Percentiles rank a stretch among this genome's conserved stretches.
phyloP scores from a whole-genome alignment of 64 coral and sea anemone genomes.

The Catalaphyllia jardinei region DNA sequence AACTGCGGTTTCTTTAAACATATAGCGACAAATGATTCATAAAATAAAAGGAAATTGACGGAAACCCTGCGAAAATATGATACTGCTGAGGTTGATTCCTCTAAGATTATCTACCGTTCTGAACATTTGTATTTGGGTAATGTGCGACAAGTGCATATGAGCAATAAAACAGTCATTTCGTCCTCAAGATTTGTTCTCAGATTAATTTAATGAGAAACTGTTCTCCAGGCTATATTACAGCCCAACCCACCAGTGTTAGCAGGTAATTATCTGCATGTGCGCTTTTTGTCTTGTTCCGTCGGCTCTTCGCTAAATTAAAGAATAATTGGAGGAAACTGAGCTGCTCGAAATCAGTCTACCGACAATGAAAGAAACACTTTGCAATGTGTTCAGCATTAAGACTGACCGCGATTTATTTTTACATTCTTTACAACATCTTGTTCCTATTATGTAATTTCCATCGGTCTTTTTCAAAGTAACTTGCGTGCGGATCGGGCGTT shows the following conservation, averaged over 20 bases:
- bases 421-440: neutral
- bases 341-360: neutral
- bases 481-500: too few relatives aligned
- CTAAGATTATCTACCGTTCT: too few relatives aligned
- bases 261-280: constrained; percentile 5
- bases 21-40: too few relatives aligned
- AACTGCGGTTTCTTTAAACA: too few relatives aligned
- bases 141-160: too few relatives aligned
- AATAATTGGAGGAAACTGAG: constrained; percentile 26
- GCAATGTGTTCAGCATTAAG: constrained; percentile 10
- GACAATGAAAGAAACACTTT: neutral
- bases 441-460: neutral
- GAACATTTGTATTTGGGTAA: too few relatives aligned
- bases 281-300: neutral
- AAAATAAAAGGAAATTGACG: too few relatives aligned
- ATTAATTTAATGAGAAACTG: neutral
- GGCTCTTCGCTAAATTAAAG: constrained; percentile 16
- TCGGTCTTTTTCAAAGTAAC: neutral
- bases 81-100: too few relatives aligned
- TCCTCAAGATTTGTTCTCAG: neutral
- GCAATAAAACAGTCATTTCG: neutral
- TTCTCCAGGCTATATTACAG: neutral
- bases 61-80: too few relatives aligned
- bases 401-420: neutral
- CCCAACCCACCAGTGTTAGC: neutral